Evolutionary conservation across 1,140 invertebrate genomes (phyloP).

Genomic region (Drosophila bipectinata): DNA sequence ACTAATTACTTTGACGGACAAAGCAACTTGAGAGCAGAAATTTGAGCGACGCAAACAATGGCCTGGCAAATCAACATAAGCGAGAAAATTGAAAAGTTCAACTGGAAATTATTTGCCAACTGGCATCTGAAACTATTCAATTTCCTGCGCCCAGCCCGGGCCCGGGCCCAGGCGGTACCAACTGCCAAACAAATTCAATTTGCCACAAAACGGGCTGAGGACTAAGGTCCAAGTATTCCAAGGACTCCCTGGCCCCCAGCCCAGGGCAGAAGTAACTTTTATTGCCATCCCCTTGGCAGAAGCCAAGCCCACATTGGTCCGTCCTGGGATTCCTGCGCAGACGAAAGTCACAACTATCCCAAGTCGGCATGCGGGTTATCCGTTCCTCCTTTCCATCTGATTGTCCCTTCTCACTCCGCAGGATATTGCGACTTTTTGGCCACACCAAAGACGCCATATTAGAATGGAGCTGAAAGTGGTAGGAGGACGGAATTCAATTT

Average conservation of each 20-base stretch:
- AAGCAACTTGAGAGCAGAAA: conserved; percentile 44
- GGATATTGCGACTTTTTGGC: conserved; percentile 63
- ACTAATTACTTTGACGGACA: conserved; percentile 83
- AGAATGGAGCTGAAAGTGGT: conserved; percentile 29
- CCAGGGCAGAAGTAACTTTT: conserved; percentile 50
- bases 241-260: not conserved
- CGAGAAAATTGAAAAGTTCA: conserved; percentile 73
- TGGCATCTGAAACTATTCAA: conserved; percentile 79
- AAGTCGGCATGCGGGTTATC: conserved; percentile 52
- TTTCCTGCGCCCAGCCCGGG: conserved; percentile 47
- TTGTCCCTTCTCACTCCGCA: conserved; percentile 23
- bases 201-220: conserved; percentile 8
- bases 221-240: conserved; percentile 5
- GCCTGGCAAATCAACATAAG: conserved; percentile 63
- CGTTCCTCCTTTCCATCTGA: conserved; percentile 6
- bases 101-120: conserved; percentile 66
- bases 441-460: conserved; percentile 76
- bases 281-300: conserved; percentile 45
- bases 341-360: conserved; percentile 80
- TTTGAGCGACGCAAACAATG: conserved; percentile 73
- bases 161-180: conserved; percentile 14
- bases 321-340: conserved; percentile 46
- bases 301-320: conserved; percentile 66
- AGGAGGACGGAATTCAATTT: conserved; percentile 65
- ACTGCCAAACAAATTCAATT: conserved; percentile 65